Percentiles rank a stretch among this genome's conserved stretches.
These are phyloP conservation scores for Nibea albiflora DNA, from an alignment of 2,113 vertebrate genomes.

Conservation along the genomic window DNA sequence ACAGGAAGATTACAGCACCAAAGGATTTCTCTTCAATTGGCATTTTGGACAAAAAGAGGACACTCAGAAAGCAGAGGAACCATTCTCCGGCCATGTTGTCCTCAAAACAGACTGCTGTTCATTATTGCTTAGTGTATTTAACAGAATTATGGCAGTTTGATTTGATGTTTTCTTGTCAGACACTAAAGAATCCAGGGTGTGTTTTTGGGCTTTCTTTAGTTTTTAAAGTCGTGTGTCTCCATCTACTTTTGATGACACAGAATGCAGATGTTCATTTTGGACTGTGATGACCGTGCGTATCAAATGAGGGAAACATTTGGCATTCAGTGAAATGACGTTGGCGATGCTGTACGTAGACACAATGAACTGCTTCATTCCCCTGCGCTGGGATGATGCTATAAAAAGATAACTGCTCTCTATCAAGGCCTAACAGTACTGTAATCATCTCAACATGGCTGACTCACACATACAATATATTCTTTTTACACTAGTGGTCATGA, in stretches of 20 bases:
- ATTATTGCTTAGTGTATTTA: constrained; percentile 33
- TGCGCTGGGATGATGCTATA: constrained; percentile 22
- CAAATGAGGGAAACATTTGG: constrained; percentile 25
- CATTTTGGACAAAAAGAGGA: constrained; percentile 23
- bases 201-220: constrained; percentile 40
- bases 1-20: background rate
- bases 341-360: constrained; percentile 12
- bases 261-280: constrained; percentile 26
- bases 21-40: background rate
- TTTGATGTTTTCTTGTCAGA: constrained; percentile 47
- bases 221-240: constrained; percentile 58
- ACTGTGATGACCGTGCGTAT: constrained; percentile 15
- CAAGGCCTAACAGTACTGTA: constrained; percentile 49
- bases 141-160: constrained; percentile 33
- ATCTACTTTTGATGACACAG: constrained; percentile 43
- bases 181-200: background rate
- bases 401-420: constrained; percentile 43
- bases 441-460: constrained; percentile 58
- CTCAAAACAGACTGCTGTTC: constrained; percentile 30
- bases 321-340: constrained; percentile 24
- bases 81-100: background rate
- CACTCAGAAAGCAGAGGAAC: background rate
- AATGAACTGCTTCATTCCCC: constrained; percentile 53
- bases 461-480: constrained; percentile 19
- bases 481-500: constrained; percentile 12